Evolutionary conservation across 2,888 invertebrate species (phyloP).

Genomic region (Melanophora roralis): DNA sequence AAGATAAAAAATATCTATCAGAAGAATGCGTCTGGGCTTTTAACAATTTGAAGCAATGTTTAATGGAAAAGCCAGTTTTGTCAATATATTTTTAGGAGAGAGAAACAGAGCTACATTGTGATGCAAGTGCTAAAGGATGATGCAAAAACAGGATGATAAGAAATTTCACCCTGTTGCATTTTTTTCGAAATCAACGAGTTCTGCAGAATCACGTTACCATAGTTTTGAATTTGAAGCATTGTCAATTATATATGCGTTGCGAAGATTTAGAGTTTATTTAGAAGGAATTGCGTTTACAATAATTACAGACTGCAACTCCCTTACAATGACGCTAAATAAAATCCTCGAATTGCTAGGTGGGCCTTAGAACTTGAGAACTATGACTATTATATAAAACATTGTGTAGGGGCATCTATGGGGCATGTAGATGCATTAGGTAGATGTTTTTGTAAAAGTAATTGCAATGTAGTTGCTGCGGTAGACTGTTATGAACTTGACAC

Average conservation of each 20-base stretch:
- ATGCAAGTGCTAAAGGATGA: conserved; percentile 68
- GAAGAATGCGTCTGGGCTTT: conserved; percentile 61
- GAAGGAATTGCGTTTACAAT: conserved; percentile 65
- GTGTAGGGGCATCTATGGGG: background rate
- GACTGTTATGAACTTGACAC: background rate
- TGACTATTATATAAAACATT: background rate
- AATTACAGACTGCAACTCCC: conserved; percentile 67
- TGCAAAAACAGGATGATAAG: conserved; percentile 65
- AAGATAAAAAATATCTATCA: conserved; percentile 55
- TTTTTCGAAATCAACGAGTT: conserved; percentile 67
- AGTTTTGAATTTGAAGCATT: conserved; percentile 69
- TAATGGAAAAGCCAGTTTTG: background rate
- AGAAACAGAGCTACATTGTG: conserved; percentile 69
- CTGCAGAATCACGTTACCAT: conserved; percentile 65
- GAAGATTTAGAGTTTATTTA: conserved; percentile 55
- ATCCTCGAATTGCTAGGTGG: conserved; percentile 45
- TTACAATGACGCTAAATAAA: conserved; percentile 56
- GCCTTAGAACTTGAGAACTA: conserved; percentile 36
- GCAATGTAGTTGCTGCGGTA: no score
- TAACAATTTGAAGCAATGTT: background rate
- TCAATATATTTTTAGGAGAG: background rate
- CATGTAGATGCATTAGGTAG: background rate
- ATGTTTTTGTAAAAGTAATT: no score
- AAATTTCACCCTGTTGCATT: conserved; percentile 69
- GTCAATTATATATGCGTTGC: conserved; percentile 66